Conservation (phyloP, 2,113 vertebrate genomes). For the Ahaetulla prasina region DNA sequence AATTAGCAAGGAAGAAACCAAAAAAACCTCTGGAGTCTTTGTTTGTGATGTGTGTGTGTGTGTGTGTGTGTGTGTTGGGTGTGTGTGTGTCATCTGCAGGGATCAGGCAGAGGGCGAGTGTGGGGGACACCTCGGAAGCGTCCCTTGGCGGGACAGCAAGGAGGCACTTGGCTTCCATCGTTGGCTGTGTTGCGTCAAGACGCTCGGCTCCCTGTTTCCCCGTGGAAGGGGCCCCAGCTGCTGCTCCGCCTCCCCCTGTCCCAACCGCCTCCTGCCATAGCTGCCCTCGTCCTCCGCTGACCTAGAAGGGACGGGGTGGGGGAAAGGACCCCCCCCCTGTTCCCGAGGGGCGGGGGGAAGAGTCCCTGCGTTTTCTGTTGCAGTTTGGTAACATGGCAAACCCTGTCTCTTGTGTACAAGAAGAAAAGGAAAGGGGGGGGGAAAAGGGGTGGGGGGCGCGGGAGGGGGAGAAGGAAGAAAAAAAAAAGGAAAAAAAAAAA, state of each 20-base stretch:
- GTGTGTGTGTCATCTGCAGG: not conserved
- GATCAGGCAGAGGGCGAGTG: not conserved
- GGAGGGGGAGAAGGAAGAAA: accelerated
- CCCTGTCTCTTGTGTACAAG: conserved; percentile 12
- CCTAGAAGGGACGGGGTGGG: too few relatives aligned
- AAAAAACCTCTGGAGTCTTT: not conserved
- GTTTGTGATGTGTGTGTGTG: not conserved
- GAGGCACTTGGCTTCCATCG: not conserved
- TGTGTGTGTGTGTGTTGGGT: not conserved
- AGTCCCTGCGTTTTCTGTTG: not conserved
- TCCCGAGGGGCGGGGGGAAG: not conserved
- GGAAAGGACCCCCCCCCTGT: too few relatives aligned
- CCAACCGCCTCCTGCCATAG: not conserved
- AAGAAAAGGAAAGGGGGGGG: not conserved
- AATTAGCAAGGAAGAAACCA: not conserved
- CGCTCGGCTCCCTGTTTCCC: not conserved
- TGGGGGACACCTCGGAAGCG: not conserved
- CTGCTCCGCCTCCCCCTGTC: not conserved
- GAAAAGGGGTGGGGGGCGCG: too few relatives aligned
- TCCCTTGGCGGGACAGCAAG: not conserved
- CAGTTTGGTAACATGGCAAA: conserved; percentile 18
- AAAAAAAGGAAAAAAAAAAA: not conserved
- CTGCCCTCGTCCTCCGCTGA: not conserved
- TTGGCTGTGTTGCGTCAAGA: too few relatives aligned
- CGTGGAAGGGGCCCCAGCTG: too few relatives aligned